Evolutionary conservation across 2,113 vertebrate genomes (phyloP).

Genomic region (Cyanistes caeruleus): DNA sequence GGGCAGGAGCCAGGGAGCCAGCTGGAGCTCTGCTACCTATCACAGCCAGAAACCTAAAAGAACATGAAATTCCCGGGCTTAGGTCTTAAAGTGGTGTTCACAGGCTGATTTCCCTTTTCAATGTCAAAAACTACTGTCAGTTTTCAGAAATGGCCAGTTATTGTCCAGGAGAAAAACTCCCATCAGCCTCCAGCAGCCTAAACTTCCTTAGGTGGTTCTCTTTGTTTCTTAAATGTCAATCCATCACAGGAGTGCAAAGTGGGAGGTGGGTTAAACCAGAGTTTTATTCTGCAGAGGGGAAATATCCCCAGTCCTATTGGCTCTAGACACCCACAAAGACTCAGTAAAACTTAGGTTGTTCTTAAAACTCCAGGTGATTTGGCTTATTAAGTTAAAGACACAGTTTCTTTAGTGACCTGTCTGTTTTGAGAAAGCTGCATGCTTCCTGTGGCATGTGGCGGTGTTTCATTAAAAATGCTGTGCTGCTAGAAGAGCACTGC

Average conservation of each 20-base stretch:
- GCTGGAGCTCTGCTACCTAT: too few species aligned
- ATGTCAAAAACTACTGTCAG: too few species aligned
- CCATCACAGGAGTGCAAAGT: background rate
- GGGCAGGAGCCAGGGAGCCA: too few species aligned
- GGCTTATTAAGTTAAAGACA: background rate
- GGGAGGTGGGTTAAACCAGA: background rate
- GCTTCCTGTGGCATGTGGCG: background rate
- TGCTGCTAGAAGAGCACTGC: background rate
- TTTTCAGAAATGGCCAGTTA: too few species aligned
- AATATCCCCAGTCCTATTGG: background rate
- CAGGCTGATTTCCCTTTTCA: too few species aligned
- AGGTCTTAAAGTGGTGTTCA: too few species aligned
- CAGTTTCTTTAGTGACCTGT: background rate
- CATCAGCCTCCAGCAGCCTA: too few species aligned
- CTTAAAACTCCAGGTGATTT: background rate
- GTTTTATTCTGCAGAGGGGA: background rate
- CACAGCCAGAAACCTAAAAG: too few species aligned
- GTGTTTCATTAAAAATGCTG: background rate
- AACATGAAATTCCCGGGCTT: too few species aligned
- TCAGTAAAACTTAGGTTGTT: background rate
- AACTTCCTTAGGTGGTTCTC: too few species aligned
- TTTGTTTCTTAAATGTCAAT: too few species aligned
- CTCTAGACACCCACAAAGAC: background rate
- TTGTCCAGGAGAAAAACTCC: too few species aligned
- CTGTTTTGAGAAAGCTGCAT: background rate